These are phyloP conservation scores for Piprites chloris DNA, from an alignment of 2,113 vertebrate genomes.

Conservation along the genomic window DNA sequence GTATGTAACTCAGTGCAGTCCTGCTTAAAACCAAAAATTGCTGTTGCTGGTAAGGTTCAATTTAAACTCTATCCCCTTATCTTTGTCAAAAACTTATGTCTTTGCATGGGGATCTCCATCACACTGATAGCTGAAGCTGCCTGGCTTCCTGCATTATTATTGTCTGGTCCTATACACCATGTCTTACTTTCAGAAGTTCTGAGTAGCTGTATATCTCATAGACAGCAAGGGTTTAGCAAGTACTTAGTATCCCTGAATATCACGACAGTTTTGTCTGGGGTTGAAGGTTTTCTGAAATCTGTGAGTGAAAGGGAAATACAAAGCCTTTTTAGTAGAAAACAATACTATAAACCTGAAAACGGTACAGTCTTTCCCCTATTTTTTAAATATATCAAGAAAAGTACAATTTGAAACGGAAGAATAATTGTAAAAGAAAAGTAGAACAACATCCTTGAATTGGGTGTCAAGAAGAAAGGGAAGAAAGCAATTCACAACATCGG, in stretches of 20 bases:
- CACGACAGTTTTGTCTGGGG: not conserved
- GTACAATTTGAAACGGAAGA: not conserved
- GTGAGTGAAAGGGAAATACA: not conserved
- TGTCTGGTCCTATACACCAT: not conserved
- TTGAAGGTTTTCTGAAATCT: not conserved
- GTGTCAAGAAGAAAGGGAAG: not conserved
- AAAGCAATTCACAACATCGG: not conserved
- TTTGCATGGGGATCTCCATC: not conserved
- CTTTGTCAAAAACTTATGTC: not conserved
- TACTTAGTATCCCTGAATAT: not conserved
- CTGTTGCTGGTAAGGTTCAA: not conserved
- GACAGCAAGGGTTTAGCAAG: not conserved
- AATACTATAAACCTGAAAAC: not conserved
- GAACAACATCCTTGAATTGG: not conserved
- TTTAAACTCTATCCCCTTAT: not conserved
- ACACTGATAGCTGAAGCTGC: not conserved
- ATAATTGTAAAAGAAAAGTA: not conserved
- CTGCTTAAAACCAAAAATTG: not conserved
- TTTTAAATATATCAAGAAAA: not conserved
- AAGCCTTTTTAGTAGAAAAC: not conserved
- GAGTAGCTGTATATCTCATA: not conserved
- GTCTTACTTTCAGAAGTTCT: not conserved
- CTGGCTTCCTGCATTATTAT: not conserved
- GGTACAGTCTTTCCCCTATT: not conserved
- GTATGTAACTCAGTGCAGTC: not conserved